Evolutionary conservation across 2,888 invertebrate species (phyloP), one percentile per base, ranked within the genome.

Genomic region (Drosophila paracracens): DNA sequence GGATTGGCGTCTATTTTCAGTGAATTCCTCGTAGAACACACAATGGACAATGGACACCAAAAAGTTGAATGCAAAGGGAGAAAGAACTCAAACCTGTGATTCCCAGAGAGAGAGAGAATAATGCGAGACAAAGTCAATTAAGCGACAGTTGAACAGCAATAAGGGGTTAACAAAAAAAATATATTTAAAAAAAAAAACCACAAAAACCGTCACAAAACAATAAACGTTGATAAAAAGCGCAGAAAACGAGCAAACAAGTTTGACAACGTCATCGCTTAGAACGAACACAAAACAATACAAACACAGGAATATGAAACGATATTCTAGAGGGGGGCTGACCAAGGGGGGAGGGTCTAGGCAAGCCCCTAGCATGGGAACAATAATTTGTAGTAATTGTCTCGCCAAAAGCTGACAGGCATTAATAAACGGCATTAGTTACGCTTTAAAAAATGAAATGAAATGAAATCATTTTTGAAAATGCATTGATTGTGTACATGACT

Each of bases 381-480:
- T 61, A 58, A 54, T 67, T 76, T 62, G 63, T 36, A 2, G 60
- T 80, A 80, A 83, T 71, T 80, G 68, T 67, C 65, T 66, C 60
- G 43, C 52, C 52, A 58, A 48, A 46, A 81, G 52, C 81, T 58
- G 72, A 70, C 81, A 81, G 35, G 57, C 79, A 68, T 78, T 79
- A 70, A 79, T 70, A 67, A 80, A 29, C 60, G 60, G 25, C 57
- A 64, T 76, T 77, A 75, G 70, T 54, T 43, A 33, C 59, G 72
- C 69, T 74, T 62, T 21, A 59, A 25, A 53, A 59, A 66, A 58
- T 61, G 66, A 27, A 29, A 60, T 61, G 66, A 27, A 29, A 84
- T 89, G 88, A 77, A 87, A 88, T 87, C 85, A 89, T 88, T 68
- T 71, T 79, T 54, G 51, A 70, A 85, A 82, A 70, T 89, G 91